phyloP scores from a whole-genome alignment of 2,797 vertebrate genomes.

The Protonibea diacanthus region DNA sequence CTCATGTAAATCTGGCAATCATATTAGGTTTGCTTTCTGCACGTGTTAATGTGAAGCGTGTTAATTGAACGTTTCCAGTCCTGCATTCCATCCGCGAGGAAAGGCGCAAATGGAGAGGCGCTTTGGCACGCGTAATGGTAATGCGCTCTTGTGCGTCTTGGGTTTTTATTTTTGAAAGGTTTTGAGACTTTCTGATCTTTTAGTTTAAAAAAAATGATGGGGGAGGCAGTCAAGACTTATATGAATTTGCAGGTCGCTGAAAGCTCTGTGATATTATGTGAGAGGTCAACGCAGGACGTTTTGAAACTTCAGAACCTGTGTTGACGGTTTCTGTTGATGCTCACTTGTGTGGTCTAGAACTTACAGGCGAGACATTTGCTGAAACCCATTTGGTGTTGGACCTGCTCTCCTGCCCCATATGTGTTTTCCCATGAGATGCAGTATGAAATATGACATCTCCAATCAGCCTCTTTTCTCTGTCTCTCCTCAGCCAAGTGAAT shows the following conservation, averaged over 20 bases:
- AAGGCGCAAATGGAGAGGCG: conserved; percentile 26
- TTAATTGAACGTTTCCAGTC: conserved; percentile 53
- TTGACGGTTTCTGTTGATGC: background rate
- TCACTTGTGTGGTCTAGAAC: conserved; percentile 10
- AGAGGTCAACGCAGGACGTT: background rate
- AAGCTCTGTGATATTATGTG: too few relatives aligned
- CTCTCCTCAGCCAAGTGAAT: conserved; percentile 9
- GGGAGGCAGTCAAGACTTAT: too few relatives aligned
- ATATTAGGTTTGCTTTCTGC: conserved; percentile 38
- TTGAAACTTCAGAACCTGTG: background rate
- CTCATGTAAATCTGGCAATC: conserved; percentile 48
- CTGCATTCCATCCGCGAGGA: background rate
- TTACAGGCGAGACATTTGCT: background rate
- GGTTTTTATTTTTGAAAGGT: background rate
- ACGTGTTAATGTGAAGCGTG: conserved; percentile 50
- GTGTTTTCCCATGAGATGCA: conserved; percentile 1
- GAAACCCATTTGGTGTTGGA: background rate
- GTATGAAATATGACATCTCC: conserved; percentile 14
- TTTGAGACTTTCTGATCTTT: background rate
- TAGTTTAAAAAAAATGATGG: background rate
- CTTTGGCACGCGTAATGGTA: conserved; percentile 47
- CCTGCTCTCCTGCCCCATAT: background rate
- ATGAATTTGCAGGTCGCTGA: too few relatives aligned
- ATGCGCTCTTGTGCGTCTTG: conserved; percentile 37
- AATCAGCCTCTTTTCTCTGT: background rate